These are phyloP conservation scores for Drosophila asahinai DNA, from an alignment of 1,140 invertebrate species.

Conservation along the genomic window DNA sequence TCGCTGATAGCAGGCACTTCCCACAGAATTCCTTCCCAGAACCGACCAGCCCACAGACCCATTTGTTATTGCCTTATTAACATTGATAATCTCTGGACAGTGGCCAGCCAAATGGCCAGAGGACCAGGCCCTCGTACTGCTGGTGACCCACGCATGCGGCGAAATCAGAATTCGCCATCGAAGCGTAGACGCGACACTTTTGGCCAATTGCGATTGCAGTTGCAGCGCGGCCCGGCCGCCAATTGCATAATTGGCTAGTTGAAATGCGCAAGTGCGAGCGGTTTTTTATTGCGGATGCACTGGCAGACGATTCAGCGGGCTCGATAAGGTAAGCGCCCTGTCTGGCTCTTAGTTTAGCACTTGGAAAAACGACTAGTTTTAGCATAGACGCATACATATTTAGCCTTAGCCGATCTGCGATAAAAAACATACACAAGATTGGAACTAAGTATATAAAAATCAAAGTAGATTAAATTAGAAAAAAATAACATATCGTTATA, in stretches of 20 bases:
- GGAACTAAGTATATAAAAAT: background rate
- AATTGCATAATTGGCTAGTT: constrained; percentile 77
- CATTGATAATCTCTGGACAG: constrained; percentile 79
- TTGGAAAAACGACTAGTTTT: background rate
- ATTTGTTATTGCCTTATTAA: constrained; percentile 77
- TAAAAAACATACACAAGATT: background rate
- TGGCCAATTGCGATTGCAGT: constrained; percentile 62
- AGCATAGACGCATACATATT: too few relatives aligned
- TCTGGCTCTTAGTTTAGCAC: constrained; percentile 35
- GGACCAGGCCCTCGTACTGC: constrained; percentile 11
- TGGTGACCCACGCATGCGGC: constrained; percentile 63
- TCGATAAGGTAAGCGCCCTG: constrained; percentile 69
- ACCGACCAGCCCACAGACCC: constrained; percentile 35
- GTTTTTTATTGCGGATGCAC: constrained; percentile 78
- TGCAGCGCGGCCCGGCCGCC: constrained; percentile 19
- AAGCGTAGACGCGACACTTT: constrained; percentile 77
- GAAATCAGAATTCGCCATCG: constrained; percentile 58
- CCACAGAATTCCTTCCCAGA: constrained; percentile 43
- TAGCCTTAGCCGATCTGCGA: background rate
- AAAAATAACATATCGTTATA: too few relatives aligned
- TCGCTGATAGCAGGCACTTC: constrained; percentile 46
- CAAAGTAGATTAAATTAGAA: background rate
- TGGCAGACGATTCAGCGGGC: constrained; percentile 67
- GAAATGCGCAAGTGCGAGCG: constrained; percentile 71
- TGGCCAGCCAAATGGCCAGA: constrained; percentile 54